phyloP scores from a whole-genome alignment of 2,888 invertebrate genomes.

The Xestia sexstrigata region DNA sequence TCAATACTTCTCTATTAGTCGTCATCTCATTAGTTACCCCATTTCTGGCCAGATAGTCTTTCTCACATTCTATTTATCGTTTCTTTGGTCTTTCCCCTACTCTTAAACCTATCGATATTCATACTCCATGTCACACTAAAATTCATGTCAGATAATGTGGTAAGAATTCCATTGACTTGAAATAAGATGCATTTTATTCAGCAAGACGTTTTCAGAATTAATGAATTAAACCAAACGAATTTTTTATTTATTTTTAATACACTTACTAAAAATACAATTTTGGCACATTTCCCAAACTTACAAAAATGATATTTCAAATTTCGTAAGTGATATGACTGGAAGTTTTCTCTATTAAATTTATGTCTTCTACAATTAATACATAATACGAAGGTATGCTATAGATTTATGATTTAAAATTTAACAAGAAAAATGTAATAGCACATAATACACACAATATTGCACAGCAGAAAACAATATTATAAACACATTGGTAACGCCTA shows the following conservation, averaged over 20 bases:
- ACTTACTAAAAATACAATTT: conserved; percentile 11
- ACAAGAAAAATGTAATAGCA: neutral
- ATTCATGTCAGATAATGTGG: neutral
- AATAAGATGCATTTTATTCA: neutral
- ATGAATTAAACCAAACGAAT: neutral
- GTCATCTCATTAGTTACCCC: neutral
- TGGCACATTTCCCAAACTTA: conserved; percentile 8
- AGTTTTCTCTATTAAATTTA: neutral
- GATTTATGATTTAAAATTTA: neutral
- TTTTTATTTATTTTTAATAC: neutral
- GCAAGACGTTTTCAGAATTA: neutral
- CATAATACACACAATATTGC: no score
- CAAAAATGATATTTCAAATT: conserved; percentile 2
- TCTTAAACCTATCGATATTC: no score
- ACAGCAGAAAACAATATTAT: no score
- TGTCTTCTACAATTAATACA: neutral
- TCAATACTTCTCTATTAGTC: neutral
- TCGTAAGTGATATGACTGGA: neutral
- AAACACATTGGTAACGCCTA: neutral
- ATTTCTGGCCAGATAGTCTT: neutral
- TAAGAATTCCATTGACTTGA: neutral
- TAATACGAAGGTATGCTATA: neutral
- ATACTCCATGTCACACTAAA: no score
- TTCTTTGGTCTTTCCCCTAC: no score
- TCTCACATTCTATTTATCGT: neutral